These are phyloP conservation scores for Sinocyclocheilus maitianheensis DNA, from an alignment of 2,113 vertebrate genomes.

Conservation along the genomic window DNA sequence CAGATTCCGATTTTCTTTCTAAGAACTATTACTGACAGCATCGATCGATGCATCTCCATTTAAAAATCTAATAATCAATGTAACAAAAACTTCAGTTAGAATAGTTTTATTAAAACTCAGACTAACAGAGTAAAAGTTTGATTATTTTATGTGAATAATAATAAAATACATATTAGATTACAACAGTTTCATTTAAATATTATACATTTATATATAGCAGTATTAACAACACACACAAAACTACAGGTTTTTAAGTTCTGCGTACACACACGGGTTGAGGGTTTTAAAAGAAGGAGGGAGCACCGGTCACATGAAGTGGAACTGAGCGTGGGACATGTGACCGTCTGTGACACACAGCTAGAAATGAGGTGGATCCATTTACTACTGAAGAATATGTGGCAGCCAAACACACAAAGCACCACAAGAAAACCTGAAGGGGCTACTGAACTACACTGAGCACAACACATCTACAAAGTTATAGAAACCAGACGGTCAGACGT, in stretches of 20 bases:
- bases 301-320: slow-evolving; percentile 43
- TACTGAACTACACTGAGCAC: background rate
- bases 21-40: too few relatives aligned
- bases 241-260: background rate
- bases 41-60: too few relatives aligned
- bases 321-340: slow-evolving; percentile 22
- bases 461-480: background rate
- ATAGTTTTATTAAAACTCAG: too few relatives aligned
- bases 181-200: background rate
- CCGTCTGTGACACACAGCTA: slow-evolving; percentile 15
- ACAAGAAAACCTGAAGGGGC: background rate
- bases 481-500: background rate
- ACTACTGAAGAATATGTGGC: background rate
- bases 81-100: too few relatives aligned
- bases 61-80: too few relatives aligned
- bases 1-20: too few relatives aligned
- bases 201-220: too few relatives aligned
- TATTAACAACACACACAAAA: background rate
- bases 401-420: background rate
- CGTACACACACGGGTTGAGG: background rate
- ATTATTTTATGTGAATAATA: background rate
- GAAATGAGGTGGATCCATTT: background rate
- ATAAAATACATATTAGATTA: background rate
- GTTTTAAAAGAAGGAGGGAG: background rate
- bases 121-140: background rate